Conservation (phyloP, 2,888 invertebrate species). For the Tipula lateralis region DNA sequence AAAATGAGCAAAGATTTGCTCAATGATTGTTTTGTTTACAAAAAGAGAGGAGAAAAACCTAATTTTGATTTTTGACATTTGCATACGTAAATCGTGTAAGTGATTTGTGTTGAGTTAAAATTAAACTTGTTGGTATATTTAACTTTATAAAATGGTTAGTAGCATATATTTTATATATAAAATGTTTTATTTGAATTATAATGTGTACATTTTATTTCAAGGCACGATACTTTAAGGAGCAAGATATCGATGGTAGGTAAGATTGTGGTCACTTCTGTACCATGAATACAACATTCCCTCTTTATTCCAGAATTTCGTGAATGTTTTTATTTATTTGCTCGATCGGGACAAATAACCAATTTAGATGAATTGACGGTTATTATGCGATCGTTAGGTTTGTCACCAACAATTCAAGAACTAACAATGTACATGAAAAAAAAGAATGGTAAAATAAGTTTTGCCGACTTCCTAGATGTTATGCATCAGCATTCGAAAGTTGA, state of each 20-base stretch:
- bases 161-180: background rate
- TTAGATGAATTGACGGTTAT: constrained; percentile 88
- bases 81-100: background rate
- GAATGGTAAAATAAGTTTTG: constrained; percentile 90
- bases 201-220: constrained; percentile 49
- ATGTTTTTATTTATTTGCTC: constrained; percentile 91
- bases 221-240: constrained; percentile 92
- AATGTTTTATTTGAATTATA: background rate
- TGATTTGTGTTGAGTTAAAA: background rate
- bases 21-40: background rate
- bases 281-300: constrained; percentile 25
- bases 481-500: constrained; percentile 72
- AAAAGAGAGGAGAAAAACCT: background rate
- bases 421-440: constrained; percentile 72
- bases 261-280: constrained; percentile 28
- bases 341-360: constrained; percentile 81
- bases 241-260: constrained; percentile 82
- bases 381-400: constrained; percentile 90
- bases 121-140: background rate
- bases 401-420: constrained; percentile 88
- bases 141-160: background rate
- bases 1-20: background rate
- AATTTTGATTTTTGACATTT: background rate
- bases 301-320: constrained; percentile 76
- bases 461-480: constrained; percentile 93